Percentiles rank a stretch among this genome's conserved stretches.
Evolutionary conservation across 2,797 vertebrate species (phyloP).

Genomic region (Microctenopoma steveboyesi): DNA sequence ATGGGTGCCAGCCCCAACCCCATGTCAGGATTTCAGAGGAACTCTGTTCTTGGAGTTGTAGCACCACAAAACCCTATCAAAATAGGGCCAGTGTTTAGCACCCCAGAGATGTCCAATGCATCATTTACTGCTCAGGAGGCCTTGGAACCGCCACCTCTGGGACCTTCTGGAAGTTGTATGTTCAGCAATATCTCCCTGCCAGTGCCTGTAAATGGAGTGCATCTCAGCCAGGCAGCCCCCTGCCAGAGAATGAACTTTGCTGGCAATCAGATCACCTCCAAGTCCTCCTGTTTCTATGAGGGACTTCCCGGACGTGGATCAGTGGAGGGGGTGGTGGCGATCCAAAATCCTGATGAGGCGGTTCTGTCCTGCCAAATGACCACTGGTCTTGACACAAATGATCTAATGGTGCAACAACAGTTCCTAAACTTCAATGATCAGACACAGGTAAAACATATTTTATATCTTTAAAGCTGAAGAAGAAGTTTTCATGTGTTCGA

Average conservation of each 20-base stretch:
- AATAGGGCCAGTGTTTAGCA: conserved; percentile 26
- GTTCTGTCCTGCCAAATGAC: conserved; percentile 56
- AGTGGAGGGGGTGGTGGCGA: conserved; percentile 3
- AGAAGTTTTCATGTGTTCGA: neutral
- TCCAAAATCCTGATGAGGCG: conserved; percentile 39
- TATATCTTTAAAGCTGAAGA: neutral
- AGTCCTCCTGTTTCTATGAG: conserved; percentile 72
- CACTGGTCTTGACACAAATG: conserved; percentile 38
- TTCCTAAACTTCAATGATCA: conserved; percentile 68
- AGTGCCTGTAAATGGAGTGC: conserved; percentile 37
- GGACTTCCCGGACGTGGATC: conserved; percentile 23
- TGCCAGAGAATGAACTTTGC: conserved; percentile 49
- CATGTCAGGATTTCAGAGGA: conserved; percentile 52
- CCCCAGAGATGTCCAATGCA: conserved; percentile 27
- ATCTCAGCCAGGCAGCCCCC: conserved; percentile 28
- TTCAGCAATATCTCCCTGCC: conserved; percentile 42
- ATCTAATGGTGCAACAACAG: conserved; percentile 56
- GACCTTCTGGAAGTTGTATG: conserved; percentile 66
- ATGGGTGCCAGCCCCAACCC: conserved; percentile 35
- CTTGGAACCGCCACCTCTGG: conserved; percentile 2
- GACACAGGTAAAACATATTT: conserved; percentile 52
- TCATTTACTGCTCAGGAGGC: conserved; percentile 44
- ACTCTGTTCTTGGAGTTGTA: conserved; percentile 9
- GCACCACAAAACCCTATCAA: conserved; percentile 18
- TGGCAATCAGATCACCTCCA: conserved; percentile 41